phyloP scores from a whole-genome alignment of 1,140 invertebrate species.

The Chironomus striatipennis region DNA sequence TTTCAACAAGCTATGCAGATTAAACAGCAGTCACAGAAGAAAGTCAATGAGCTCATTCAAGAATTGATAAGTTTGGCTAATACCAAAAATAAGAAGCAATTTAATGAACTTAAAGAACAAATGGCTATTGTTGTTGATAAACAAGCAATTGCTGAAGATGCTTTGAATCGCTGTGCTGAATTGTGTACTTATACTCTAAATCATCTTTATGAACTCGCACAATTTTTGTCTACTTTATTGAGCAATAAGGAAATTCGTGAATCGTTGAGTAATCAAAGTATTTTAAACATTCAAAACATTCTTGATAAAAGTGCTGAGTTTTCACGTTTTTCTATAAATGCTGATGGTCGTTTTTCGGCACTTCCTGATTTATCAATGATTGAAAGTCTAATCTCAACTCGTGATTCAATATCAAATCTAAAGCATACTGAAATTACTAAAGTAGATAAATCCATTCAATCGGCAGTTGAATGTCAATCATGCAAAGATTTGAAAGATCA shows the following conservation, averaged over 20 bases:
- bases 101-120: neutral
- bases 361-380: neutral
- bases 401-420: neutral
- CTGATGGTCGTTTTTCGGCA: neutral
- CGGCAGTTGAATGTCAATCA: neutral
- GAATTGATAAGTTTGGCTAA: neutral
- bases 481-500: neutral
- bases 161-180: neutral
- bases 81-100: neutral
- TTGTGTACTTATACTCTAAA: neutral
- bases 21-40: neutral
- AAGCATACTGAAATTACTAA: neutral
- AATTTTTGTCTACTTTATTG: neutral
- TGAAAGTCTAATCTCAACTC: neutral
- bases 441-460: neutral
- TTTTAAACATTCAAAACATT: neutral
- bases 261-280: neutral
- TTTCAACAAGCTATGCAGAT: slow-evolving; percentile 3
- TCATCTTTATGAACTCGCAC: neutral
- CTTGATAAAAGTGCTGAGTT: neutral
- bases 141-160: neutral
- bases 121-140: neutral
- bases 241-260: neutral
- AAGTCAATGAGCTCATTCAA: neutral
- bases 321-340: neutral